Evolutionary conservation across 2,888 invertebrate species (phyloP), one percentile per base, ranked within the genome.

Genomic region (Malthinus seriepunctatus): DNA sequence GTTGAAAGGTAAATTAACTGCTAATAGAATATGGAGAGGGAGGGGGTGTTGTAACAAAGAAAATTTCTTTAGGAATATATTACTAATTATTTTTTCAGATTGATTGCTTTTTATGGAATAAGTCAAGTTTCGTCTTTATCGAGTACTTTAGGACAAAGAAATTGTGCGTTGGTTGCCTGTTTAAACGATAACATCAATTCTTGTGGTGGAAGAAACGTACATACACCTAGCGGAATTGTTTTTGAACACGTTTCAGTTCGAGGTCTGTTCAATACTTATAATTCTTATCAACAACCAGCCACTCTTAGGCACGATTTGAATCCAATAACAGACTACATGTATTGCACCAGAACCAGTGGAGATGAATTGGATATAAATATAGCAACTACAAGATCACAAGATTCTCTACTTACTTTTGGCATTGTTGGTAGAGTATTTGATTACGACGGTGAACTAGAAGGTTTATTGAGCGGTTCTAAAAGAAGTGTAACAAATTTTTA

Each of bases 161-260:
- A 61, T n/a, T 69, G 69, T 51, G 66, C 62, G 0, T 8, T 69
- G 9, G 52, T 69, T 7, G 65, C 66, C 4, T 69, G 69, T 32
- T 31, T 52, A 10, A 63, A 42, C 46, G 56, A 62, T 5, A 58
- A 64, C 31, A 55, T 42, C 8, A 14, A 39, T 8, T 55, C 66
- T 4, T 68, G 68, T 39, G 68, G 67, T 32, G 42, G 35, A 37
- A 50, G 44, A 14, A 59, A 42, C 35, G 9, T 7, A 8, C 45
- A n/a, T 31, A 32, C 37, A 51, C 56, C 56, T 9, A 48, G 7
- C 6, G 60, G 56, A 11, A 44, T 58, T 0, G 51, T 45, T 33
- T 67, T 67, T 48, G 45, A 53, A 32, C 58, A 61, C 9, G 63
- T 67, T 23, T 35, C 50, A 2, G 62, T 67, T 12, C 33, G 31